Percentiles rank a stretch among this genome's conserved stretches.
These are phyloP conservation scores for Oeneis ivallda DNA, from an alignment of 2,888 invertebrate species.

Conservation along the genomic window DNA sequence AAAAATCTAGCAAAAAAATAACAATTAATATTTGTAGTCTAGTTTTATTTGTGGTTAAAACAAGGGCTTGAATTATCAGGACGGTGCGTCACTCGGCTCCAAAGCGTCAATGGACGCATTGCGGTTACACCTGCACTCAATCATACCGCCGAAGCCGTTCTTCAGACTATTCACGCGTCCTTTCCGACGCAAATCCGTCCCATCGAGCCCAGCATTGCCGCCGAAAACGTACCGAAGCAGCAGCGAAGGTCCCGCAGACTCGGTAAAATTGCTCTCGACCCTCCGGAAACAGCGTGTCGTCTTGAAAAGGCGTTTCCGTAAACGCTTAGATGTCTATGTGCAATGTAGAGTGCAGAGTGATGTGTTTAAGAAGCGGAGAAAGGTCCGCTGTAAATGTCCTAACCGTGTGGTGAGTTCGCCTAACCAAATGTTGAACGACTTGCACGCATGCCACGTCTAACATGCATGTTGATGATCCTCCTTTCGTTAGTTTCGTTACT, in stretches of 20 bases:
- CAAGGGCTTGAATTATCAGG: slow-evolving; percentile 58
- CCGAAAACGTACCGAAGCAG: slow-evolving; percentile 77
- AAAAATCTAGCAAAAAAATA: too few species aligned
- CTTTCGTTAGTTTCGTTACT: too few species aligned
- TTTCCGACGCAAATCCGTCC: slow-evolving; percentile 86
- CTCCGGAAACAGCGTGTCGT: slow-evolving; percentile 64
- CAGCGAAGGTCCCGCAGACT: slow-evolving; percentile 75
- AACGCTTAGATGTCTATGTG: slow-evolving; percentile 75
- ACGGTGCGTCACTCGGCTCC: slow-evolving; percentile 79
- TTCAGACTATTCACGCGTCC: slow-evolving; percentile 85
- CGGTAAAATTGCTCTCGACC: slow-evolving; percentile 67
- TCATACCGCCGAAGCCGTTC: slow-evolving; percentile 81
- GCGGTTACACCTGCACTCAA: slow-evolving; percentile 81
- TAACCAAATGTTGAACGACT: slow-evolving; percentile 41
- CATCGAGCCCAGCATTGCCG: slow-evolving; percentile 83
- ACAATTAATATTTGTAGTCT: too few species aligned
- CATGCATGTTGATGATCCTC: slow-evolving; percentile 52
- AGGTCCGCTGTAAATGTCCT: slow-evolving; percentile 63
- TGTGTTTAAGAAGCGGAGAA: slow-evolving; percentile 57
- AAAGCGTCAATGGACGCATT: slow-evolving; percentile 75
- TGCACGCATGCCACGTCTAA: slow-evolving; percentile 57
- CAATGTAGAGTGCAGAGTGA: slow-evolving; percentile 67
- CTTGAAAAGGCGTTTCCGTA: slow-evolving; percentile 67
- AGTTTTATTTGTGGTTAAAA: slow-evolving; percentile 14
- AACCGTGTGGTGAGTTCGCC: slow-evolving; percentile 79